Conservation (phyloP, 2,113 vertebrate genomes). For the Alosa alosa region DNA sequence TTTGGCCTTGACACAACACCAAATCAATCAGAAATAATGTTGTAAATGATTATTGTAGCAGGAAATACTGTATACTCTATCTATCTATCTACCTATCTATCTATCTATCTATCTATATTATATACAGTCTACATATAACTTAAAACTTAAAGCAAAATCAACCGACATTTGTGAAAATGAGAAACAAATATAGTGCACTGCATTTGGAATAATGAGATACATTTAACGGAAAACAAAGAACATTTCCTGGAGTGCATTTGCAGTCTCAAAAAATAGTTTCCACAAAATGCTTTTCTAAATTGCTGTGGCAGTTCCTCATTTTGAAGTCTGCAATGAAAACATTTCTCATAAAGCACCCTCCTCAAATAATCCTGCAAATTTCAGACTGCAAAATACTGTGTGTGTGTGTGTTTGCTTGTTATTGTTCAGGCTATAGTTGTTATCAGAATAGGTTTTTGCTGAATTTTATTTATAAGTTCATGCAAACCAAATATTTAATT, state of each 20-base stretch:
- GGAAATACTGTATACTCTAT: too few species aligned
- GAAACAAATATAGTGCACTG: too few species aligned
- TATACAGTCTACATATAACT: too few species aligned
- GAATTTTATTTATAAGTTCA: background rate
- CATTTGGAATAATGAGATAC: background rate
- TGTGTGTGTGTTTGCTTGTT: background rate
- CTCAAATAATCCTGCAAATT: background rate
- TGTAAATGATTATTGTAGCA: too few species aligned
- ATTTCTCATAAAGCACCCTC: background rate
- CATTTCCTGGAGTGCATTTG: background rate
- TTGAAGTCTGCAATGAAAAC: background rate
- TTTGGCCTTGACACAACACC: too few species aligned
- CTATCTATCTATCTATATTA: too few species aligned
- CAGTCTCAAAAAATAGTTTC: background rate
- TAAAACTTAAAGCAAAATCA: too few species aligned
- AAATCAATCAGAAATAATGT: too few species aligned
- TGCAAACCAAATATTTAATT: background rate
- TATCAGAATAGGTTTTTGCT: background rate
- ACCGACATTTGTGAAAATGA: too few species aligned
- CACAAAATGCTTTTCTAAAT: background rate
- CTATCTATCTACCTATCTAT: too few species aligned
- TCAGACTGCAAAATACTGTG: background rate
- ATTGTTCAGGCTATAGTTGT: background rate
- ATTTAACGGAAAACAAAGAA: background rate
- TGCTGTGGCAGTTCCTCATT: background rate